Evolutionary conservation across 2,113 vertebrate genomes (phyloP), one percentile per base, ranked within the genome.

Genomic region (Acanthisitta chloris): DNA sequence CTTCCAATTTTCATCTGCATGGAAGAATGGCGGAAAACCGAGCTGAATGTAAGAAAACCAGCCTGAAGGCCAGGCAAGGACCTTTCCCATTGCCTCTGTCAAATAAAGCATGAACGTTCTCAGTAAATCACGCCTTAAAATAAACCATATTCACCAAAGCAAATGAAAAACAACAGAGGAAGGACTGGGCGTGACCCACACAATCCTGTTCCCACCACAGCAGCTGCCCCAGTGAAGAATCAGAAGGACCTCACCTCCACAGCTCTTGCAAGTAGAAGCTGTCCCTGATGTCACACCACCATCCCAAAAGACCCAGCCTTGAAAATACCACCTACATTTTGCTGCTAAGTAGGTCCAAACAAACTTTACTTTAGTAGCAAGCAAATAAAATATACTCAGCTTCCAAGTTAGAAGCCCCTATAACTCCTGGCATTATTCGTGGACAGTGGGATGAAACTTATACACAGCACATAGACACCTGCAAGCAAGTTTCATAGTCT

Each of bases 401-500:
- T 97, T 88, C 11, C 62, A 88, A 64, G 29, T 64, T 8, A 82
- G 72, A 61, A 94, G 43, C 21, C 40, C 78, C 33, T 40, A 10
- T 48, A 93, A 80, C 38, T 80, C 42, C 82, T 54, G 58, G 64
- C 19, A 16, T 71, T 76, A 51, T 66, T 80, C 8, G 16, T 26
- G 72, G 29, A 49, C 17, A 29, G 25, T 58, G 13, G 28, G 19
- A 34, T 79, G 59, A 90, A 91, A 91, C 26, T 33, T 46, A 62
- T 1, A 31, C 33, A 58, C 1, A 69, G 72, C 89, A 88, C 69
- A 87, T 40, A 61, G 69, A 94, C 82, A 95, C 76, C 73, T 92
- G 84, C 77, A 31, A 79, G 84, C 58, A 95, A 93, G 91, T 81
- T 83, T 79, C 65, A 64, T 19, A 85, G 92, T 92, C 73, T 82